phyloP scores from a whole-genome alignment of 2,888 invertebrate species.

The Xestia c-nigrum region DNA sequence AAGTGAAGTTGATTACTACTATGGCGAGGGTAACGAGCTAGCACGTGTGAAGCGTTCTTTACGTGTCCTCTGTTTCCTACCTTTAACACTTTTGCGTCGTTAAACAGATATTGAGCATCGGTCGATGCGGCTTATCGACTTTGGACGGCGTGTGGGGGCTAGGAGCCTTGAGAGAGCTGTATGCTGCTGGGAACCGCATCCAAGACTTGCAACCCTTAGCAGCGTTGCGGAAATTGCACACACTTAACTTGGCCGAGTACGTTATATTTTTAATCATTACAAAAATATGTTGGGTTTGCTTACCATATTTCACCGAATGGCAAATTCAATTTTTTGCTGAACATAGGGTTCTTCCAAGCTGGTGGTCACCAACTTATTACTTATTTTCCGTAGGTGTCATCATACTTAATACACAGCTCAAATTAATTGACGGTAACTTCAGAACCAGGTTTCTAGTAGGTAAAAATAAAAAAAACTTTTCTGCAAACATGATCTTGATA shows the following conservation, averaged over 20 bases:
- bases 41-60: no score
- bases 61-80: background rate
- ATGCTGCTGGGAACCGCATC: slow-evolving; percentile 92
- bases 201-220: slow-evolving; percentile 91
- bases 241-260: slow-evolving; percentile 88
- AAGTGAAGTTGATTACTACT: background rate
- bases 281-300: background rate
- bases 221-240: slow-evolving; percentile 90
- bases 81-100: slow-evolving; percentile 4
- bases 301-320: background rate
- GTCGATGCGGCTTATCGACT: slow-evolving; percentile 92
- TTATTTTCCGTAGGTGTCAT: background rate
- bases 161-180: slow-evolving; percentile 90
- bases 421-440: background rate
- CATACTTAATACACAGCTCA: background rate
- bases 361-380: background rate
- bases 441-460: background rate
- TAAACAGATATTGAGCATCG: slow-evolving; percentile 87
- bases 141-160: slow-evolving; percentile 93
- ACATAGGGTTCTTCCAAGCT: background rate
- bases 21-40: background rate
- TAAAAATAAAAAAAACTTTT: background rate
- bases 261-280: slow-evolving; percentile 1
- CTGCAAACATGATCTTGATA: background rate
- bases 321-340: background rate